A percentile compares a stretch with the other conserved stretches of the same genome.
Evolutionary conservation across 2,113 vertebrate species (phyloP).

Genomic region (Rhea pennata): DNA sequence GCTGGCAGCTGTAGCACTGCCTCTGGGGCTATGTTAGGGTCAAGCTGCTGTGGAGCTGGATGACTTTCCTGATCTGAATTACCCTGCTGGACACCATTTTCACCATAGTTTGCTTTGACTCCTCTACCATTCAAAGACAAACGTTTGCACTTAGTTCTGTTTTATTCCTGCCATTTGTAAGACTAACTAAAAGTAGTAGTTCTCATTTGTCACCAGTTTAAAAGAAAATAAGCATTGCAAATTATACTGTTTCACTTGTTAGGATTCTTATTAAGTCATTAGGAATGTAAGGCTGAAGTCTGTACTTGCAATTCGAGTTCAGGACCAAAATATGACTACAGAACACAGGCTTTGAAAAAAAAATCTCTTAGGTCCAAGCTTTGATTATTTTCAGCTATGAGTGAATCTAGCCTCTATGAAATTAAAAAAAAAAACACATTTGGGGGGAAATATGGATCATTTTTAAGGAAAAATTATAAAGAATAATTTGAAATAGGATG

Average conservation of each 20-base stretch:
- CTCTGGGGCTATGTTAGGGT: background rate
- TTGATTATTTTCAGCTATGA: background rate
- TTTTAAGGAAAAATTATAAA: background rate
- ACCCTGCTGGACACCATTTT: background rate
- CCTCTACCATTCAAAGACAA: background rate
- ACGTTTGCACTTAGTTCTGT: background rate
- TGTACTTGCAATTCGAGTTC: background rate
- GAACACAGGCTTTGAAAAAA: background rate
- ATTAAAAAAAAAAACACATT: background rate
- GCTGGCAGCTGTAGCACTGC: background rate
- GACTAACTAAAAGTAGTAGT: background rate
- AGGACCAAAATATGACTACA: background rate
- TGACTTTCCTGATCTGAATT: slow-evolving; percentile 5
- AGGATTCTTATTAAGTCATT: background rate
- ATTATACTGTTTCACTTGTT: background rate
- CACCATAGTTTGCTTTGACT: background rate
- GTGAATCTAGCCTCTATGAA: background rate
- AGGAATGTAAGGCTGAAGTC: background rate
- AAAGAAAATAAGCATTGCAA: background rate
- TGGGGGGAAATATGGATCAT: background rate
- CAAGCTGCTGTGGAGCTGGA: slow-evolving; percentile 10
- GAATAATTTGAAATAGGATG: background rate
- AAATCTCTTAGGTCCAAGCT: background rate
- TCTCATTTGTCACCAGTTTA: slow-evolving; percentile 29
- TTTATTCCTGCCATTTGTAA: slow-evolving; percentile 26